Evolutionary conservation across 2,797 vertebrate genomes (phyloP).

Genomic region (Muscicapa comitata): DNA sequence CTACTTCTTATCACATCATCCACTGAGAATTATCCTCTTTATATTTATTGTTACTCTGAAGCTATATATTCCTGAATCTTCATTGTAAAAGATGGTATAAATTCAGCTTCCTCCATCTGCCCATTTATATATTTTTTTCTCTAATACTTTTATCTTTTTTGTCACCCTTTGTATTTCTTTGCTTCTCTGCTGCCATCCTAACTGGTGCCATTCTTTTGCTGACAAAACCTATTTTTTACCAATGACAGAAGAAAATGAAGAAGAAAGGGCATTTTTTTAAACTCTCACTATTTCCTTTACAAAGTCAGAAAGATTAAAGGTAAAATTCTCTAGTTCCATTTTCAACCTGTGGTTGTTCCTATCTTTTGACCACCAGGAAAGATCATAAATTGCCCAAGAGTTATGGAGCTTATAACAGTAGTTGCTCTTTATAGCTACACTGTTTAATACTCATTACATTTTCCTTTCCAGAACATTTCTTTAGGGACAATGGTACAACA

Average conservation of each 20-base stretch:
- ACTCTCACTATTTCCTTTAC: not conserved
- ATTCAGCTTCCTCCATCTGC: not conserved
- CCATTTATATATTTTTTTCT: not conserved
- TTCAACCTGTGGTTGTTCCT: not conserved
- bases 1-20: not conserved
- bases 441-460: not conserved
- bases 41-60: not conserved
- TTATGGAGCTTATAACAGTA: not conserved
- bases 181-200: not conserved
- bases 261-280: not conserved
- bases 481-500: not conserved
- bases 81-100: not conserved
- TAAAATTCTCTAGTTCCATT: not conserved
- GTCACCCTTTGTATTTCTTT: not conserved
- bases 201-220: not conserved
- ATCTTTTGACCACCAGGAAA: slow-evolving; percentile 7
- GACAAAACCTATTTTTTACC: not conserved
- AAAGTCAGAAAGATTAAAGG: slow-evolving; percentile 1
- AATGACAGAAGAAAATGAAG: not conserved
- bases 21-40: not conserved
- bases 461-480: not conserved
- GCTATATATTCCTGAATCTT: not conserved
- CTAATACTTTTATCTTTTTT: not conserved
- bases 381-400: not conserved
- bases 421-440: not conserved